A percentile compares a stretch with the other conserved stretches of the same genome.
These are phyloP conservation scores for Dynastes tityus DNA, from an alignment of 2,888 invertebrate species.

Conservation along the genomic window DNA sequence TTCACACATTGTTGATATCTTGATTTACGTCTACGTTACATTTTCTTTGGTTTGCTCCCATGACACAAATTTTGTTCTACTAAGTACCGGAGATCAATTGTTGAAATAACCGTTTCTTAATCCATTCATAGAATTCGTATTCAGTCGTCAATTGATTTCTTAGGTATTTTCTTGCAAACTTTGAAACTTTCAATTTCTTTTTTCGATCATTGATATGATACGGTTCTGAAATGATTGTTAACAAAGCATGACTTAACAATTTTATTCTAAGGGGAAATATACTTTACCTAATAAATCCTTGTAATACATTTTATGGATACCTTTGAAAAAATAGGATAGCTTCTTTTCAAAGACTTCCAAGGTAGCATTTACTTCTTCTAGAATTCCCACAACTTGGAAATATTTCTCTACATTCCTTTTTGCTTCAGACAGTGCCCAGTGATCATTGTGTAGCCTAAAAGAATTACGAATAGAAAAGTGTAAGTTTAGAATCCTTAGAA, in stretches of 20 bases:
- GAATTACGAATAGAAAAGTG: background rate
- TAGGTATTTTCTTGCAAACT: constrained; percentile 62
- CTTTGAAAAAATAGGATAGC: constrained; percentile 75
- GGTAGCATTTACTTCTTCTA: constrained; percentile 75
- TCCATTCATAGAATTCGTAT: constrained; percentile 76
- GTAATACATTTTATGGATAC: constrained; percentile 71
- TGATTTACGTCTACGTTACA: background rate
- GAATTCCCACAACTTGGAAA: constrained; percentile 75
- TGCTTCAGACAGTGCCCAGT: constrained; percentile 74
- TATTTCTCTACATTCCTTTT: constrained; percentile 74
- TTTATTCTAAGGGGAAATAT: background rate
- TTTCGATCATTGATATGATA: constrained; percentile 65
- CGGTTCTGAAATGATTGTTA: constrained; percentile 63
- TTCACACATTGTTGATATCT: too few species aligned
- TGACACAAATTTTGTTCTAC: background rate
- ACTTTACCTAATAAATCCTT: constrained; percentile 70
- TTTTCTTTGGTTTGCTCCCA: constrained; percentile 8
- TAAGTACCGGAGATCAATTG: constrained; percentile 55
- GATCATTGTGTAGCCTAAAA: constrained; percentile 71
- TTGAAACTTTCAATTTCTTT: constrained; percentile 63
- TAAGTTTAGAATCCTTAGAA: too few species aligned
- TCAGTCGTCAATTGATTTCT: constrained; percentile 70
- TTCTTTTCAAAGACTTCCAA: constrained; percentile 72
- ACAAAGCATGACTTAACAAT: constrained; percentile 43
- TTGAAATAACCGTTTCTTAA: constrained; percentile 70